These are phyloP conservation scores for Brachirus orientalis DNA, from an alignment of 2,113 vertebrate species.

Conservation along the genomic window DNA sequence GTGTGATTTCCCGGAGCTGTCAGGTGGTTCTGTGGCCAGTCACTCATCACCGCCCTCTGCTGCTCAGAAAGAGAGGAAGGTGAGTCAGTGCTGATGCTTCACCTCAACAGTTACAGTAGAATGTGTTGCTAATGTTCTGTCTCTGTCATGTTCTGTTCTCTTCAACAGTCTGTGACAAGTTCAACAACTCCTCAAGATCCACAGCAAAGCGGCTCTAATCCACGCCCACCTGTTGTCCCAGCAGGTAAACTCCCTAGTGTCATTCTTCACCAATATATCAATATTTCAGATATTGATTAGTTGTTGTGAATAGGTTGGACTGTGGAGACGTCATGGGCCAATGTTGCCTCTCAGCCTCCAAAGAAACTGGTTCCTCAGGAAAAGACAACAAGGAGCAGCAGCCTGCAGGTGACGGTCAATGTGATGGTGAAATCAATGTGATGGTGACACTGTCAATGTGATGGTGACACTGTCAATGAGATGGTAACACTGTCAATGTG, in stretches of 20 bases:
- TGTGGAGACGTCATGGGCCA: conserved; percentile 75
- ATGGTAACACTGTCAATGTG: no score
- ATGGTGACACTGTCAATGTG: no score
- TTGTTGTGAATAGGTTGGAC: conserved; percentile 23
- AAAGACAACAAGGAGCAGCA: conserved; percentile 11
- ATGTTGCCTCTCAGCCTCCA: conserved; percentile 80
- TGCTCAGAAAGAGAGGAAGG: conserved; percentile 48
- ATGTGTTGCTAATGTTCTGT: neutral
- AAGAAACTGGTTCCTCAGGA: conserved; percentile 55
- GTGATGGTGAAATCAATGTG: neutral
- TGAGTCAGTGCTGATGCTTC: conserved; percentile 1
- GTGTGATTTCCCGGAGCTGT: conserved; percentile 79
- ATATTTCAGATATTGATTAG: neutral
- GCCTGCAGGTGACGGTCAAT: conserved; percentile 53
- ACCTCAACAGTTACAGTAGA: neutral
- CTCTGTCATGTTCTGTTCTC: neutral
- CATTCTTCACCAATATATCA: neutral
- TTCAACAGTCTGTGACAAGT: conserved; percentile 40
- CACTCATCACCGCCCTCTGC: neutral
- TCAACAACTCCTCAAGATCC: conserved; percentile 24
- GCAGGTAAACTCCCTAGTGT: conserved; percentile 39
- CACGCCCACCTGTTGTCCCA: conserved; percentile 1
- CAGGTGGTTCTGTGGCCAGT: conserved; percentile 22
- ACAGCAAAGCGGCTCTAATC: neutral
- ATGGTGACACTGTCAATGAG: no score